phyloP scores from a whole-genome alignment of 2,113 vertebrate species.

The Lycaon pictus region DNA sequence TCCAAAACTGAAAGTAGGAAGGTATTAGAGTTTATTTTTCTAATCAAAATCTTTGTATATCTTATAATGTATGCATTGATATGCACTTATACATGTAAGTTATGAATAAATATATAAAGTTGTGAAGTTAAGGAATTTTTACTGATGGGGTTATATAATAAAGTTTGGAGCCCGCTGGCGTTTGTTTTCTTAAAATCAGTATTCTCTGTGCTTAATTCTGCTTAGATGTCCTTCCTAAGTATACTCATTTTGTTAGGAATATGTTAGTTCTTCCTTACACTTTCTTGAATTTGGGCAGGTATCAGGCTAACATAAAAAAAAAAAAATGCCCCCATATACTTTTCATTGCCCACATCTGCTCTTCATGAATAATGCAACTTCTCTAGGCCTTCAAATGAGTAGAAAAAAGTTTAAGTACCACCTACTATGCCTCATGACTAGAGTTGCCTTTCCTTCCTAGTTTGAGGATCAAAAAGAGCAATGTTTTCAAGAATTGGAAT shows the following conservation, averaged over 20 bases:
- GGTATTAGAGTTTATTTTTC: neutral
- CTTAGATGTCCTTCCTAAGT: neutral
- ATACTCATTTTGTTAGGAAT: neutral
- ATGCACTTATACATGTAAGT: neutral
- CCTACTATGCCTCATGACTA: neutral
- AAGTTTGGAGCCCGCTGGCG: neutral
- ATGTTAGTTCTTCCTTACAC: neutral
- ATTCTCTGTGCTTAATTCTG: neutral
- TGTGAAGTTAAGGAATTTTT: neutral
- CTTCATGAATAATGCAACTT: neutral
- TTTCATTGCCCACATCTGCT: neutral
- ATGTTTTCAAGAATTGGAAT: neutral
- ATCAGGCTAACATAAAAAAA: neutral
- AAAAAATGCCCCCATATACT: neutral
- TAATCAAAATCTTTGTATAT: neutral
- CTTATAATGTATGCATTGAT: neutral
- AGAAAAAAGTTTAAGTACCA: neutral
- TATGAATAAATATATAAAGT: neutral
- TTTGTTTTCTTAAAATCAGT: neutral
- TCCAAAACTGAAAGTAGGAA: neutral
- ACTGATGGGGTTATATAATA: neutral
- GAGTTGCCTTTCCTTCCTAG: slow-evolving; percentile 26
- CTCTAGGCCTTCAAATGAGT: neutral
- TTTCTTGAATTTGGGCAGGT: neutral
- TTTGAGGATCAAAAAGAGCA: neutral